phyloP scores from a whole-genome alignment of 2,888 invertebrate species.

The Harpalus rubripes region DNA sequence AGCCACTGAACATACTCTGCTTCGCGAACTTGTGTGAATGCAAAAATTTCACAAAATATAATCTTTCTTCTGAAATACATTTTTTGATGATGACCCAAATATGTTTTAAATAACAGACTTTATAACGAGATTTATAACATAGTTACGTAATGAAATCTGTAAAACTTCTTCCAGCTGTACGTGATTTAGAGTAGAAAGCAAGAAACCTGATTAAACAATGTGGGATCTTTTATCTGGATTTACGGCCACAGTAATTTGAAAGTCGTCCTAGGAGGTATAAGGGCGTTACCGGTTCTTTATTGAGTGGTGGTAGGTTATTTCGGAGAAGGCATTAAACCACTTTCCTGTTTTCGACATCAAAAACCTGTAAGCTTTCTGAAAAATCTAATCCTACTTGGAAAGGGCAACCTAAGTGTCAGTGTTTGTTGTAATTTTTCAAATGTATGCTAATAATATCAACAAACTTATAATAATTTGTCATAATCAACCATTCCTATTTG shows the following conservation, averaged over 20 bases:
- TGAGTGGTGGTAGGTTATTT: constrained; percentile 25
- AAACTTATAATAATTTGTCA: too few species aligned
- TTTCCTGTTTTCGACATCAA: constrained; percentile 12
- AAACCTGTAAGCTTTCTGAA: constrained; percentile 20
- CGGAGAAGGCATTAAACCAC: constrained; percentile 29
- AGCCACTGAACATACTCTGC: too few species aligned
- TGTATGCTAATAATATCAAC: too few species aligned
- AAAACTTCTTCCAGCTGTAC: constrained; percentile 1
- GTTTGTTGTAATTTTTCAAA: too few species aligned
- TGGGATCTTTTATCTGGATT: constrained; percentile 39
- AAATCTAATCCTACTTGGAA: constrained; percentile 20
- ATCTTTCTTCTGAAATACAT: too few species aligned
- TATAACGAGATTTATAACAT: too few species aligned
- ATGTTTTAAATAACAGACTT: too few species aligned
- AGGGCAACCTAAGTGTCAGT: background rate
- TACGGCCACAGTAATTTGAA: constrained; percentile 30
- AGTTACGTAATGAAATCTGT: background rate
- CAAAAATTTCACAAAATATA: too few species aligned
- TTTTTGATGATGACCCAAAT: too few species aligned
- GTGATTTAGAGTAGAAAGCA: constrained; percentile 8
- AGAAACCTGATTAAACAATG: constrained; percentile 6
- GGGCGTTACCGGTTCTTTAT: constrained; percentile 44
- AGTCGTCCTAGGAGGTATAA: constrained; percentile 41
- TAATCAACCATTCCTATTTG: too few species aligned
- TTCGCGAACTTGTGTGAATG: too few species aligned